A percentile compares a stretch with the other conserved stretches of the same genome.
These are phyloP conservation scores for Cassiopea andromeda DNA, from an alignment of 30 jellyfish, hydroid and myxozoan species.

Conservation along the genomic window DNA sequence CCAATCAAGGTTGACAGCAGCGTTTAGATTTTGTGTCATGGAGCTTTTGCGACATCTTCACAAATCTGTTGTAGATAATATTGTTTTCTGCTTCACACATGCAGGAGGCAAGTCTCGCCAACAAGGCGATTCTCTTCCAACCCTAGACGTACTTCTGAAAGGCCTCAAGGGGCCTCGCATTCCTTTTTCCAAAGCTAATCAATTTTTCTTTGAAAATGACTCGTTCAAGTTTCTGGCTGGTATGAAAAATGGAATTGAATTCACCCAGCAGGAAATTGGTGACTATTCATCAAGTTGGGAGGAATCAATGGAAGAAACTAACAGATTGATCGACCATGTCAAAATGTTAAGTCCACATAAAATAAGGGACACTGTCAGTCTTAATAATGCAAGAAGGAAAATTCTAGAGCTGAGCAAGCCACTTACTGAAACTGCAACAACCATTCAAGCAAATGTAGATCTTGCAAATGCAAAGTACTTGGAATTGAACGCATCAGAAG, in stretches of 20 bases:
- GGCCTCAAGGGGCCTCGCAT: background rate
- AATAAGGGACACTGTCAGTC: background rate
- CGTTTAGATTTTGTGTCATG: background rate
- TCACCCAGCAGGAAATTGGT: background rate
- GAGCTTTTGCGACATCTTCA: background rate
- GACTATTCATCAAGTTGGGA: background rate
- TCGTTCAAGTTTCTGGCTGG: background rate
- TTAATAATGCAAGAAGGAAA: background rate
- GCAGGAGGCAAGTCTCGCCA: background rate
- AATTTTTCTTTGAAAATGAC: background rate
- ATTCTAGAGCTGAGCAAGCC: background rate
- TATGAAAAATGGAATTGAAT: background rate
- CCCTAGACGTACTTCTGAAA: background rate
- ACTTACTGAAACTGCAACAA: background rate
- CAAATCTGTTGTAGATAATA: background rate
- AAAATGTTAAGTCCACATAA: background rate
- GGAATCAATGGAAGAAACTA: background rate
- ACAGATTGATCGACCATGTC: background rate
- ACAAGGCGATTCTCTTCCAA: background rate
- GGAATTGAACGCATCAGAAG: background rate
- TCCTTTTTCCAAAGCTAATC: background rate
- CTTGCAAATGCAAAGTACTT: rapidly evolving
- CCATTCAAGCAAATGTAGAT: background rate
- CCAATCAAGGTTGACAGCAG: background rate
- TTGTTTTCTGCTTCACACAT: background rate